phyloP scores from a whole-genome alignment of 2,888 invertebrate genomes.

The Ophion ventricosus region DNA sequence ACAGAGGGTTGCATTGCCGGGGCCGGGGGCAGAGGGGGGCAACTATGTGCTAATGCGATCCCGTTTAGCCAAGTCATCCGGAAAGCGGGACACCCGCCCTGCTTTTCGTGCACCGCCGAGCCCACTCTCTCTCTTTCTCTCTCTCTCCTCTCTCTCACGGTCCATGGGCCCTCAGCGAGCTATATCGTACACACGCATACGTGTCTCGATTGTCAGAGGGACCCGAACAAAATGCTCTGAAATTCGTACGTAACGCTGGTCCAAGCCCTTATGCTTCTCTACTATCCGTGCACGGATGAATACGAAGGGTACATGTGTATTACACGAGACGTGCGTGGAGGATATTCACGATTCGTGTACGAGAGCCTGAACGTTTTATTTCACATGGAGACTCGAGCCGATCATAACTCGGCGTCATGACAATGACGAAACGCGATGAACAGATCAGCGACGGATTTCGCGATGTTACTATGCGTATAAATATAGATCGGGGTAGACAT shows the following conservation, averaged over 20 bases:
- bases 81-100: conserved; percentile 82
- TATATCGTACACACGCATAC: background rate
- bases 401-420: conserved; percentile 75
- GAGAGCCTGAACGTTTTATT: conserved; percentile 32
- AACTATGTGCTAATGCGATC: conserved; percentile 81
- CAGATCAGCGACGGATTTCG: conserved; percentile 65
- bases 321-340: background rate
- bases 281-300: background rate
- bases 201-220: background rate
- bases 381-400: conserved; percentile 67
- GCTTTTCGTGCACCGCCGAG: conserved; percentile 71
- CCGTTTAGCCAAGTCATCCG: conserved; percentile 83
- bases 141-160: conserved; percentile 24
- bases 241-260: background rate
- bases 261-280: conserved; percentile 2
- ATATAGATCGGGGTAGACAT: conserved; percentile 55
- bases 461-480: conserved; percentile 42
- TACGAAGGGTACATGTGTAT: background rate
- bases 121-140: conserved; percentile 41
- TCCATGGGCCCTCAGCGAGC: conserved; percentile 23
- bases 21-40: conserved; percentile 68
- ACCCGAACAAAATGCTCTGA: background rate
- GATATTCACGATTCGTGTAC: no score
- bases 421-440: conserved; percentile 74
- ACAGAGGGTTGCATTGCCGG: conserved; percentile 19